phyloP scores from a whole-genome alignment of 2,888 invertebrate genomes.

The Thysanoteuthis rhombus region DNA sequence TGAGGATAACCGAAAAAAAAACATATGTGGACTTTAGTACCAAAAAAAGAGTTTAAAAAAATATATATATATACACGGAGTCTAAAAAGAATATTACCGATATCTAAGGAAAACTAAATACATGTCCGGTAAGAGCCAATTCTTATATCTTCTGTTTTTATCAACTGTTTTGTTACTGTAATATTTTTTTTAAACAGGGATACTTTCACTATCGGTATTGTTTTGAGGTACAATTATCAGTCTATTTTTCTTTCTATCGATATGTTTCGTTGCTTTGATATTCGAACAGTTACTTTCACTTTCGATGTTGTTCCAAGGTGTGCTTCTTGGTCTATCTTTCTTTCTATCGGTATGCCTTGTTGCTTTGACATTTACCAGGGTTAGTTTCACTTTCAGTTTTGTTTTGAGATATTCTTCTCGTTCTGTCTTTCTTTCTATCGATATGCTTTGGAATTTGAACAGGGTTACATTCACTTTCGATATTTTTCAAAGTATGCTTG shows the following conservation, averaged over 20 bases:
- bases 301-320: neutral
- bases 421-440: too few relatives aligned
- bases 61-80: neutral
- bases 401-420: too few relatives aligned
- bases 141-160: neutral
- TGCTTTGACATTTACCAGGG: too few relatives aligned
- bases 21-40: neutral
- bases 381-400: too few relatives aligned
- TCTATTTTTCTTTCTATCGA: too few relatives aligned
- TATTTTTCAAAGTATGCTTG: too few relatives aligned
- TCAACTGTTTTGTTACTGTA: neutral
- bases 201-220: too few relatives aligned
- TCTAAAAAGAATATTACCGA: neutral
- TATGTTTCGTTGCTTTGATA: too few relatives aligned
- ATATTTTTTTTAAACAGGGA: neutral
- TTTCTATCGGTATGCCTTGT: neutral
- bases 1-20: neutral
- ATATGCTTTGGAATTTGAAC: too few relatives aligned
- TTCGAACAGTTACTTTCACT: neutral
- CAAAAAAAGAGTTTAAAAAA: neutral
- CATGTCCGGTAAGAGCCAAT: neutral
- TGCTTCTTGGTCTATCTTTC: neutral
- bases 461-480: too few relatives aligned
- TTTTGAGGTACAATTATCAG: too few relatives aligned
- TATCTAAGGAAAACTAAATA: neutral